Evolutionary conservation across 2,888 invertebrate genomes (phyloP), one percentile per base, ranked within the genome.

Genomic region (Drosophila mimetica): DNA sequence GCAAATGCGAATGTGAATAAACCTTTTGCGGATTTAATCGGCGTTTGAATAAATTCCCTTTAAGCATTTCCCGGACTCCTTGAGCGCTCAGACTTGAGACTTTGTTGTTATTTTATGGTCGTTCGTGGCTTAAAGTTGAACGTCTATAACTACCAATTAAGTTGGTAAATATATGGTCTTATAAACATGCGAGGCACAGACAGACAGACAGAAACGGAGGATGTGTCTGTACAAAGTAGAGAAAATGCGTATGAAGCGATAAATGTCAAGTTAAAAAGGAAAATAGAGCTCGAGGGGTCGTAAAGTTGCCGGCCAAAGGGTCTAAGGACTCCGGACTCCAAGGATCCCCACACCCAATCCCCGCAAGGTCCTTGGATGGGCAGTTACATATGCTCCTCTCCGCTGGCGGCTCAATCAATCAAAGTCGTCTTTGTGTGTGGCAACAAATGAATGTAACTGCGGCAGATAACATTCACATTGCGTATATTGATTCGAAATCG

Each of bases 61-160:
- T n/a, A 4, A 14, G 14, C 20, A 28, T 37, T 37, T 18, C 14
- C 14, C 1, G 20, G 36, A n/a, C 7, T 22, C 6, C 34, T 25
- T 34, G 4, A 6, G 36, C 14, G 14, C 50, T 57, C 34, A n/a
- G n/a, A n/a, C 37, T 37, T 28, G 14, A 37, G 53, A 37, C 18
- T 7, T 44, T 44, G 44, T 28, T 44, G 16, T 16, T 44, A 25
- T 11, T 14, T 50, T 25, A 22, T 7, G 22, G 8, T 30, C 18
- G 13, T 7, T 32, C 36, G 20, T 32, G 54, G 55, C 64, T 63
- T 70, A 52, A 70, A 65, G 71, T 71, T 70, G 67, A 66, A 74
- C 69, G 70, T 77, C 79, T 74, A 75, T 81, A 87, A 82, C 87
- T 77, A 84, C 71, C 87, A 84, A 84, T 87, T 84, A 87, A 82